phyloP scores from a whole-genome alignment of 2,113 vertebrate genomes.

The Tetrao urogallus region DNA sequence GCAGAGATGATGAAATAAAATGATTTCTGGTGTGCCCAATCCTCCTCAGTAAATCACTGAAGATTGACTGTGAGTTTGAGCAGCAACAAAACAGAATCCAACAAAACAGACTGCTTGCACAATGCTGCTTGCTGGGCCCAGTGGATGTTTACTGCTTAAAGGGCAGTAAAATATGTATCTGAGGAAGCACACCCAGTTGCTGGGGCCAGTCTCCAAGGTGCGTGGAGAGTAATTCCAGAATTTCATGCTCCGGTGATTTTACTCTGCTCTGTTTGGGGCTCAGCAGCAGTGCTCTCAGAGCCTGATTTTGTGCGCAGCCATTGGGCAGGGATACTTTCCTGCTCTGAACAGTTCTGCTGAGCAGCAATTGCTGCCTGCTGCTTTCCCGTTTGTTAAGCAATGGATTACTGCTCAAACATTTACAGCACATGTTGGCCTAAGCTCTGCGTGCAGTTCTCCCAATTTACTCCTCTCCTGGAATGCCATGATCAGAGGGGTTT shows the following conservation, averaged over 20 bases:
- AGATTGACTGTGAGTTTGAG: neutral
- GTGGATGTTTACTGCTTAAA: neutral
- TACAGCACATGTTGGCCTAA: neutral
- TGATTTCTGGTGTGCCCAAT: constrained; percentile 19
- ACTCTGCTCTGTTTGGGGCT: neutral
- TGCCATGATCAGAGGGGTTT: neutral
- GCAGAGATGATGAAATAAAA: constrained; percentile 43
- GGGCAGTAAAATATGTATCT: constrained; percentile 19
- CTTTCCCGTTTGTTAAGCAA: constrained; percentile 51
- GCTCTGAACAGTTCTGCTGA: constrained; percentile 1
- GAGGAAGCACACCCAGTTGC: constrained; percentile 8
- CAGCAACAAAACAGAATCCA: neutral
- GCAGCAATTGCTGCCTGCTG: constrained; percentile 21
- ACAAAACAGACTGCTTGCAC: neutral
- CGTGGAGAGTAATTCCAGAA: constrained; percentile 33
- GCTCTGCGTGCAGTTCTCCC: neutral
- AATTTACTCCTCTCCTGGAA: constrained; percentile 31
- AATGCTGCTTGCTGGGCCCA: neutral
- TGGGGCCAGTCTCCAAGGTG: neutral
- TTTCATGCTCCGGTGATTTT: neutral
- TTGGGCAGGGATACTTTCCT: constrained; percentile 15
- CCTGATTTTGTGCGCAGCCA: neutral
- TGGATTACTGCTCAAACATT: constrained; percentile 39
- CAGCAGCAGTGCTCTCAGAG: constrained; percentile 2
- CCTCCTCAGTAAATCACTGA: constrained; percentile 39